Percentiles rank a stretch among this genome's conserved stretches.
phyloP scores from a whole-genome alignment of 2,113 vertebrate species.

The Tylochromis polylepis region DNA sequence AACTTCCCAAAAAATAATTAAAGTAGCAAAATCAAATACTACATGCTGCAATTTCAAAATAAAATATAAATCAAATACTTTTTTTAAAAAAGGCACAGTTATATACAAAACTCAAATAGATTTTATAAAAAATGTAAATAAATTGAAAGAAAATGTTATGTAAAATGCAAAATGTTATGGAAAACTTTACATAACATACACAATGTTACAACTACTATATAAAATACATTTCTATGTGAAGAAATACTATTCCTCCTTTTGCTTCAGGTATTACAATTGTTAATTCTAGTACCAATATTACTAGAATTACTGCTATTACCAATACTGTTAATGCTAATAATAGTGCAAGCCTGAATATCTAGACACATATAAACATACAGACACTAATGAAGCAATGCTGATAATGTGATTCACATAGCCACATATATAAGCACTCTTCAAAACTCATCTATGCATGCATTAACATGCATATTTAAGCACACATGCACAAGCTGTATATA shows the following conservation, averaged over 20 bases:
- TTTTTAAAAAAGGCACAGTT: neutral
- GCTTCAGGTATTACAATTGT: neutral
- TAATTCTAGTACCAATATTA: neutral
- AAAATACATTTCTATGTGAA: neutral
- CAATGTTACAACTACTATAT: neutral
- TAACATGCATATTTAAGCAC: neutral
- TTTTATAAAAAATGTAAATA: no score
- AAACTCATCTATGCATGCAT: neutral
- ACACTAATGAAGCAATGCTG: neutral
- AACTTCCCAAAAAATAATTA: neutral
- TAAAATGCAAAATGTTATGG: neutral
- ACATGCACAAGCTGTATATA: neutral
- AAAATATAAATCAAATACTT: neutral
- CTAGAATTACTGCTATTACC: neutral
- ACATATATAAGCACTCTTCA: neutral
- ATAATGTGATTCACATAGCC: neutral
- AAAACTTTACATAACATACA: neutral
- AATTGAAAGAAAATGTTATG: neutral
- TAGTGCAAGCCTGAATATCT: neutral
- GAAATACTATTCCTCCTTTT: neutral
- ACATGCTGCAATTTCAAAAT: neutral
- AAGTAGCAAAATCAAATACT: neutral
- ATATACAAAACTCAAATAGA: neutral
- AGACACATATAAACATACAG: slow-evolving; percentile 1
- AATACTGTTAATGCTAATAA: neutral